Evolutionary conservation across 2,888 invertebrate genomes (phyloP).

Genomic region (Mythimna vitellina): DNA sequence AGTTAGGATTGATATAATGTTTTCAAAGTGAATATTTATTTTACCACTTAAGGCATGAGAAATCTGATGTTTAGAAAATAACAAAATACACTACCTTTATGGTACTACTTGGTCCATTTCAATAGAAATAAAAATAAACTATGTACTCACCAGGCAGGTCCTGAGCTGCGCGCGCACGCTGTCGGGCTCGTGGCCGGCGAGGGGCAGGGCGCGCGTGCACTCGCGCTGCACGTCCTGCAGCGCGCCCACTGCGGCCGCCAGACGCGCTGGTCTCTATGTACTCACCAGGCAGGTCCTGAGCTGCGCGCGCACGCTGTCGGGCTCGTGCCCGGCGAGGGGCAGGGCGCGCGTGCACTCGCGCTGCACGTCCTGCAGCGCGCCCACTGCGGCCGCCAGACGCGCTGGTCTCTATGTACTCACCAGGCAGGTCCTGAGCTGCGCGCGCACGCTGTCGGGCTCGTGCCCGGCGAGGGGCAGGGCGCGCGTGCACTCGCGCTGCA

Average conservation of each 20-base stretch:
- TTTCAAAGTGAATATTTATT: too few relatives aligned
- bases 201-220: conserved; percentile 92
- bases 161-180: conserved; percentile 94
- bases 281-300: conserved; percentile 92
- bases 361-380: conserved; percentile 93
- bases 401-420: conserved; percentile 88
- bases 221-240: conserved; percentile 92
- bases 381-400: conserved; percentile 92
- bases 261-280: conserved; percentile 83
- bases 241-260: conserved; percentile 92
- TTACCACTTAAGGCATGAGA: too few relatives aligned
- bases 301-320: conserved; percentile 94
- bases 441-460: conserved; percentile 94
- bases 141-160: conserved; percentile 93
- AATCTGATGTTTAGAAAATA: too few relatives aligned
- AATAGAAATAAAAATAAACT: too few relatives aligned
- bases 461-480: conserved; percentile 92
- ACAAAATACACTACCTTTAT: too few relatives aligned
- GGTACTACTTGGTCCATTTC: too few relatives aligned
- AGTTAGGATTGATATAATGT: too few relatives aligned
- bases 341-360: conserved; percentile 92
- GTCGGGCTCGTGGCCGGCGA: conserved; percentile 93
- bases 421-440: conserved; percentile 94
- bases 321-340: conserved; percentile 92
- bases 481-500: conserved; percentile 92